A percentile compares a stretch with the other conserved stretches of the same genome.
Conservation (phyloP, 1,140 invertebrate genomes). For the Pogonognathellus flavescens region DNA sequence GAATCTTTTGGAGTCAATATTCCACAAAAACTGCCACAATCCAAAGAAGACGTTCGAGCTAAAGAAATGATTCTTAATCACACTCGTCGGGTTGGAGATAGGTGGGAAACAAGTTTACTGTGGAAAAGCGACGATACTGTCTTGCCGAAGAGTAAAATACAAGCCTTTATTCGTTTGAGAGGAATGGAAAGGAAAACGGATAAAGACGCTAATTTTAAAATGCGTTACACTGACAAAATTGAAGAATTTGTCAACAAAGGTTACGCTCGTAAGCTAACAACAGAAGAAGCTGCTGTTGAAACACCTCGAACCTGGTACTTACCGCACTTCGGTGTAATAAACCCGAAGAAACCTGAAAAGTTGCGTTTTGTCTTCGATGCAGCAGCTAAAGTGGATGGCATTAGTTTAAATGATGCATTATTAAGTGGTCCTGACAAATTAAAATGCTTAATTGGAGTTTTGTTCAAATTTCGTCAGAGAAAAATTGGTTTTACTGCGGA, state of each 20-base stretch:
- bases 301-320: slow-evolving; percentile 51
- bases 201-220: slow-evolving; percentile 26
- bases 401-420: no score
- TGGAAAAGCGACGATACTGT: slow-evolving; percentile 55
- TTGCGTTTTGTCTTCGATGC: no score
- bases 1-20: slow-evolving; percentile 55
- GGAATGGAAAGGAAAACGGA: slow-evolving; percentile 53
- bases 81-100: slow-evolving; percentile 17
- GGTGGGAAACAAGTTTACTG: slow-evolving; percentile 57
- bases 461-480: no score
- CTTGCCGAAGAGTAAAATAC: slow-evolving; percentile 51
- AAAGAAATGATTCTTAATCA: neutral
- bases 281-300: neutral
- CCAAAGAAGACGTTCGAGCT: slow-evolving; percentile 35
- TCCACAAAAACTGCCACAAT: neutral
- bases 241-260: slow-evolving; percentile 55
- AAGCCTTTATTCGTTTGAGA: slow-evolving; percentile 42
- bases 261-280: slow-evolving; percentile 6
- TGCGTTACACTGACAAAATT: slow-evolving; percentile 26
- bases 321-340: slow-evolving; percentile 62
- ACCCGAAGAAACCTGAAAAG: slow-evolving; percentile 56
- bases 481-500: no score
- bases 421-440: no score
- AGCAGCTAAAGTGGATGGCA: no score
- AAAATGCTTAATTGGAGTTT: no score